Evolutionary conservation across 2,797 vertebrate species (phyloP).

Genomic region (Megaceryle alcyon): DNA sequence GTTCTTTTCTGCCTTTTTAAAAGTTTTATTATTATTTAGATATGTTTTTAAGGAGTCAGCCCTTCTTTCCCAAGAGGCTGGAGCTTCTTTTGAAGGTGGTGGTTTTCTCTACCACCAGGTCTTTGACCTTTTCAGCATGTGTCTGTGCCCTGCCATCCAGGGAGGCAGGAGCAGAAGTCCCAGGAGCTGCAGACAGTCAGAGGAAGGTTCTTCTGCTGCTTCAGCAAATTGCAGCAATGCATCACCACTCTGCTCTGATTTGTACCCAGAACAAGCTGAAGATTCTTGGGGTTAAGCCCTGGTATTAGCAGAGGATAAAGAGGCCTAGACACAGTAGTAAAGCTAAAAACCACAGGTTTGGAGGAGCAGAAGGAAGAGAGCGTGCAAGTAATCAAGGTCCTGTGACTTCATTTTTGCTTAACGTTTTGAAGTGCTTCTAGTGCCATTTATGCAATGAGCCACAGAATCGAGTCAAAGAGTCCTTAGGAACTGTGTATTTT

Average conservation of each 20-base stretch:
- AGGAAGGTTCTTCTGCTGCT: background rate
- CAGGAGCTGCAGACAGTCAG: background rate
- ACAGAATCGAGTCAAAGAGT: background rate
- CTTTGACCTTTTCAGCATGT: background rate
- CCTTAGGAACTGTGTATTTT: background rate
- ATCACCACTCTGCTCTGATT: background rate
- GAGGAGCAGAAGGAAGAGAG: background rate
- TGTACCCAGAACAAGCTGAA: background rate
- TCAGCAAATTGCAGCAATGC: background rate
- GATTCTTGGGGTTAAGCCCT: constrained; percentile 36
- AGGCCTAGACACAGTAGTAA: background rate
- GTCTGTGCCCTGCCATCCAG: background rate
- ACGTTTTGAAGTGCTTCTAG: background rate
- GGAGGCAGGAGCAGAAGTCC: background rate
- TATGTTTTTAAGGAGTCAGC: background rate
- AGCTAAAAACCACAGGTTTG: background rate
- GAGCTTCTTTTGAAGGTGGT: background rate
- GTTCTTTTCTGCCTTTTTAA: background rate
- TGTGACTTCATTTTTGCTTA: background rate
- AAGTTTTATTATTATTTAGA: background rate
- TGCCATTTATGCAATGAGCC: background rate
- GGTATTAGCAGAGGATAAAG: constrained; percentile 47
- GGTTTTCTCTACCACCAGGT: background rate
- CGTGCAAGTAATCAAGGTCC: background rate
- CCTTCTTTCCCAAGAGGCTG: background rate